Conservation (phyloP, 2,888 invertebrate species). For the Pammene aurita region DNA sequence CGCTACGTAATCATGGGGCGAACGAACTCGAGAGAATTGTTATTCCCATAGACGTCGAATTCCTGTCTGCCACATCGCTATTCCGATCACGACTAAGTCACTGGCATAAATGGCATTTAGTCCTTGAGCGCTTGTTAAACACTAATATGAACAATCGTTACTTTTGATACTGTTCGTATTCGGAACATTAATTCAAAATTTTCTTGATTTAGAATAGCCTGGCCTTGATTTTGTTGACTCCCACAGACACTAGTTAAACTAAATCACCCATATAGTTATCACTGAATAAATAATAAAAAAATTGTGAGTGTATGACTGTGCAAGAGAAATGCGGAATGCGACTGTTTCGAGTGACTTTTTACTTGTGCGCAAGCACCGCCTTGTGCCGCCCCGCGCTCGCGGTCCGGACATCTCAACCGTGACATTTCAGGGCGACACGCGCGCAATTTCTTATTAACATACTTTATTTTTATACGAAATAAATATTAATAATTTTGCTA, state of each 20-base stretch:
- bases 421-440: slow-evolving; percentile 71
- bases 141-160: slow-evolving; percentile 18
- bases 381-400: slow-evolving; percentile 42
- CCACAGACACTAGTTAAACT: slow-evolving; percentile 2
- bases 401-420: slow-evolving; percentile 70
- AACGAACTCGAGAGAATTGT: slow-evolving; percentile 75
- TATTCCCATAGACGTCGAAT: slow-evolving; percentile 76
- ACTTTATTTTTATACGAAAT: slow-evolving; percentile 49
- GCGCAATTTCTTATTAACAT: slow-evolving; percentile 65
- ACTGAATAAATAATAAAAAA: slow-evolving; percentile 18
- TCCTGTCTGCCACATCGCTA: slow-evolving; percentile 64
- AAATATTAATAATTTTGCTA: slow-evolving; percentile 4
- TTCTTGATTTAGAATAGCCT: background rate
- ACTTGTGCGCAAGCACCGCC: slow-evolving; percentile 34
- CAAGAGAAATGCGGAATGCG: slow-evolving; percentile 51
- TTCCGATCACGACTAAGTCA: slow-evolving; percentile 68
- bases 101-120: slow-evolving; percentile 66
- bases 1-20: slow-evolving; percentile 71
- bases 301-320: slow-evolving; percentile 36
- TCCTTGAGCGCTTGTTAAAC: slow-evolving; percentile 53
- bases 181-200: background rate
- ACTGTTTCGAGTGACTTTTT: slow-evolving; percentile 46
- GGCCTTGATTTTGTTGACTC: background rate
- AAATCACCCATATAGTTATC: slow-evolving; percentile 4
- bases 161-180: background rate